Base-by-base conservation (phyloP, 2,888 invertebrate genomes). In the Seladonia tumulorum region DNA sequence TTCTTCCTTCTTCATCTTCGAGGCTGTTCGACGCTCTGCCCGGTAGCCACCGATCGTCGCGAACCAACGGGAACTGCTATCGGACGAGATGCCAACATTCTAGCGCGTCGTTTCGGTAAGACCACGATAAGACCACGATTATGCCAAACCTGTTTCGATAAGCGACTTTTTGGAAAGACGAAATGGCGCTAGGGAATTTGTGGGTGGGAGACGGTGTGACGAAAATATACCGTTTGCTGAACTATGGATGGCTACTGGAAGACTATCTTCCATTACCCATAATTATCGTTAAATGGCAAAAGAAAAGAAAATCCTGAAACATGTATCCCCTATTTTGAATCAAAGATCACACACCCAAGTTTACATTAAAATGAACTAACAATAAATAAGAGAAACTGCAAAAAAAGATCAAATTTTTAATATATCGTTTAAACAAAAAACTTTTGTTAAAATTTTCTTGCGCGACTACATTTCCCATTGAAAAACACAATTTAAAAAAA, bases 21-120 rank as follows among this genome's bases (percentile, higher is more conserved):
- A 45, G 5, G 12, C 25, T 29, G 22, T 25, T n/a, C 49, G 29
- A 49, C 53, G 49, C 29, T 25, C 39, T 14, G n/a, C n/a, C 16
- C 22, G 49, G 47, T 53, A 68, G 68, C 49, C 49, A 47, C n/a
- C 76, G 53, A 39, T 25, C 49, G 53, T 47, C 49, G 49, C 68
- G 49, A 77, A 49, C 42, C 53, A 77, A 77, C 47, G 76, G n/a
- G 66, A 76, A 66, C 47, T 29, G 76, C 66, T 45, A 60, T 49
- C 35, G 12, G 35, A n/a, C 39, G 47, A 14, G 29, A 18, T 7
- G 16, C 39, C 39, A 39, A 68, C 68, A 35, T 68, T 39, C 39
- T 22, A 68, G 2, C 66, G 10, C 39, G 22, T 39, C 68, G 66
- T 66, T 66, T 18, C 7, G 18, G 35, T n/a, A n/a, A n/a, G n/a